Evolutionary conservation across 2,113 vertebrate species (phyloP), one percentile per base, ranked within the genome.

Genomic region (Polypterus senegalus): DNA sequence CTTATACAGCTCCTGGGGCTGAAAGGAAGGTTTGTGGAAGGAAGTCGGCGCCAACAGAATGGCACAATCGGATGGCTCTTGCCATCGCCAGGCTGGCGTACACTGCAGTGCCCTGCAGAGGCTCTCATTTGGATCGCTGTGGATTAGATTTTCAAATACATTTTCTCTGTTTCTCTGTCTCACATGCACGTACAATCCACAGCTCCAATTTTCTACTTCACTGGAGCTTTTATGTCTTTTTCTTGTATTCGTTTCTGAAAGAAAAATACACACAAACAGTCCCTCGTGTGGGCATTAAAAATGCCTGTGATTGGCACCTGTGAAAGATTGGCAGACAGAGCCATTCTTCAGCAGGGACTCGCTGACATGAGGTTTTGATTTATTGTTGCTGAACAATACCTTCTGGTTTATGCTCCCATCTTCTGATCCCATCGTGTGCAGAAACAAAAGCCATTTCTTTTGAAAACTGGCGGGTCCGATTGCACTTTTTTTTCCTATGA

Each of bases 351-450:
- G 2, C 7, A 27, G 7, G 9, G 6, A 9, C 46, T 57, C 3
- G 4, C 56, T 57, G 56, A 57, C 56, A 57, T 7, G 56, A 57
- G 56, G 56, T 57, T 57, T 57, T 57, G 56, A 57, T 57, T 43
- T 57, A 57, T 57, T 57, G 27, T 57, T 4, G 56, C 27, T 45
- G 46, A 27, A 57, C 56, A 57, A 57, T 57, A 44, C 3, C 56
- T 57, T 27, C 27, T 9, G 56, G 56, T 45, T 57, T 44, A 57
- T 6, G 4, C 46, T 57, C 10, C 27, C 56, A 57, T 57, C 56
- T 27, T 44, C 27, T 45, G 27, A 27, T 27, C 27, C 27, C 27
- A 27, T 27, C 27, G 27, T 27, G 27, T 27, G 27, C 27, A 27
- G 27, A 27, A 27, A 27, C 27, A 27, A 27, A 27, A 27, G 27